A percentile compares a stretch with the other conserved stretches of the same genome.
Conservation (phyloP, 2,888 invertebrate genomes). For the Eubasilissa splendida region DNA sequence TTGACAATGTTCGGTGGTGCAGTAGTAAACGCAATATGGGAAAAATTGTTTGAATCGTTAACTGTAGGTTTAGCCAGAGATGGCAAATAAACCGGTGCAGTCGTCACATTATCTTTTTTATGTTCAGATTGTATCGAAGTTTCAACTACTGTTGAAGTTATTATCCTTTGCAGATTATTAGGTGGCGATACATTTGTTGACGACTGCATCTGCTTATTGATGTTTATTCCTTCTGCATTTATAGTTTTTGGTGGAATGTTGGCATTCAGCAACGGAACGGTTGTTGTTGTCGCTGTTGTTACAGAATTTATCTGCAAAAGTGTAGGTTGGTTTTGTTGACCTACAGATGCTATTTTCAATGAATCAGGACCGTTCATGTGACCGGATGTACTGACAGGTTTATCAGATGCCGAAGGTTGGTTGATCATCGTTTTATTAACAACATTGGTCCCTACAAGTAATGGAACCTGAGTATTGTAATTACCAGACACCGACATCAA, state of each 20-base stretch:
- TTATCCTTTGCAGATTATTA: conserved; percentile 40
- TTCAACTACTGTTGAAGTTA: conserved; percentile 58
- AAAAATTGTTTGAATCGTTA: conserved; percentile 19
- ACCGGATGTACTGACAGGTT: conserved; percentile 26
- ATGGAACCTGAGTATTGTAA: conserved; percentile 56
- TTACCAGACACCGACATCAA: conserved; percentile 62
- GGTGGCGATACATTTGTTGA: conserved; percentile 21
- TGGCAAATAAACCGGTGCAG: conserved; percentile 4
- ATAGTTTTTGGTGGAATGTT: neutral
- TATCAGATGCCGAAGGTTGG: conserved; percentile 59
- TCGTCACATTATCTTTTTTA: conserved; percentile 36
- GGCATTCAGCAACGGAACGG: neutral
- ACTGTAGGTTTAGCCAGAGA: conserved; percentile 1
- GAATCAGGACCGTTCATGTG: conserved; percentile 48
- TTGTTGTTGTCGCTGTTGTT: conserved; percentile 3
- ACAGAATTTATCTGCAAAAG: conserved; percentile 15
- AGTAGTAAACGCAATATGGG: conserved; percentile 28
- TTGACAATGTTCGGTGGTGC: conserved; percentile 22
- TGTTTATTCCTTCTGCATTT: conserved; percentile 1
- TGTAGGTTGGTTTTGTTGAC: conserved; percentile 15
- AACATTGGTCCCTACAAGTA: conserved; percentile 67
- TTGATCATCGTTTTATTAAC: conserved; percentile 66
- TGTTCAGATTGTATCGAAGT: conserved; percentile 61
- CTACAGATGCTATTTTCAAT: conserved; percentile 26
- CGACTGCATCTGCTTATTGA: conserved; percentile 29